phyloP scores from a whole-genome alignment of 1,140 invertebrate genomes.

The Drosophila lowei region DNA sequence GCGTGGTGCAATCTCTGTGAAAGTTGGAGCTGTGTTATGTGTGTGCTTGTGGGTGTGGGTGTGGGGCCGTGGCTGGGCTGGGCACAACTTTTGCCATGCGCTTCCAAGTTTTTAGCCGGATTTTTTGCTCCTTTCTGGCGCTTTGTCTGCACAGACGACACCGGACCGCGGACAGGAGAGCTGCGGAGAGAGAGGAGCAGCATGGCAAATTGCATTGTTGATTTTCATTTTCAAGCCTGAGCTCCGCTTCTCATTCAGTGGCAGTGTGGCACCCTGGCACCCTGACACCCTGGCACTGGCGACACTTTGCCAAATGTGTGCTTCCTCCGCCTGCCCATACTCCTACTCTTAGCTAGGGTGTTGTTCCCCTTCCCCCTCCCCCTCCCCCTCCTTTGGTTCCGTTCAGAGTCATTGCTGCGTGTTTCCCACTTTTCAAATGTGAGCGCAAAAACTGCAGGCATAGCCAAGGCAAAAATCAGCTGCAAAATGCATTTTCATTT shows the following conservation, averaged over 20 bases:
- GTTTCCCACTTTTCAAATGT: slow-evolving; percentile 66
- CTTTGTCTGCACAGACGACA: slow-evolving; percentile 24
- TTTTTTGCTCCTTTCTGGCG: slow-evolving; percentile 25
- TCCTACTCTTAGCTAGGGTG: background rate
- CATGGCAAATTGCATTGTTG: slow-evolving; percentile 79
- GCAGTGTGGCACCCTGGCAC: no score
- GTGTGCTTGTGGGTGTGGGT: background rate
- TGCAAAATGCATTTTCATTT: slow-evolving; percentile 76
- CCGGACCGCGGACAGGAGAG: background rate
- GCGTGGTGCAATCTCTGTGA: slow-evolving; percentile 63
- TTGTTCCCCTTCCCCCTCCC: no score
- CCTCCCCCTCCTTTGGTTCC: background rate
- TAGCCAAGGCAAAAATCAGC: slow-evolving; percentile 62
- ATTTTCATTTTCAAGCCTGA: slow-evolving; percentile 81
- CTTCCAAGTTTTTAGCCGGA: slow-evolving; percentile 60
- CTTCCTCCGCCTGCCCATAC: slow-evolving; percentile 12
- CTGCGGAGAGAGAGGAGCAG: slow-evolving; percentile 43
- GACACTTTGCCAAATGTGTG: slow-evolving; percentile 70
- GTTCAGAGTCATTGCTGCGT: slow-evolving; percentile 65
- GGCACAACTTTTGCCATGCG: slow-evolving; percentile 57
- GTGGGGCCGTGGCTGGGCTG: slow-evolving; percentile 28
- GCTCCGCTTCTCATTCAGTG: slow-evolving; percentile 21
- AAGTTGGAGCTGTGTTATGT: slow-evolving; percentile 21
- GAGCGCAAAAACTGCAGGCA: slow-evolving; percentile 43
- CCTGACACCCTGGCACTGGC: slow-evolving; percentile 35